Percentiles rank a stretch among this genome's conserved stretches.
phyloP scores from a whole-genome alignment of 2,113 vertebrate species.

The Poeciliopsis prolifica region DNA sequence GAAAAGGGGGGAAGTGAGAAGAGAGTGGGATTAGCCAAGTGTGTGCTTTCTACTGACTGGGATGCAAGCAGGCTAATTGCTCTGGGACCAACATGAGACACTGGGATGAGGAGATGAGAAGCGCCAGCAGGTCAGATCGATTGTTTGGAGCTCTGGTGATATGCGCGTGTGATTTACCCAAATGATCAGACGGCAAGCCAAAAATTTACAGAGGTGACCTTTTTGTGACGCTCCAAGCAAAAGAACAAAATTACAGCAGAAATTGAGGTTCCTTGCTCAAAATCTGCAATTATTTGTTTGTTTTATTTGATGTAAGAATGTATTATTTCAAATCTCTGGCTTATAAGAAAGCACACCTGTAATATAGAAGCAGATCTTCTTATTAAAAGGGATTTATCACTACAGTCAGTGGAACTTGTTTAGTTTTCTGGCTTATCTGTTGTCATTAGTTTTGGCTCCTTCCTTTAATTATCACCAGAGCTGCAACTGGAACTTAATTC shows the following conservation, averaged over 20 bases:
- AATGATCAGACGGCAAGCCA: constrained; percentile 7
- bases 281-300: not conserved
- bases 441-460: not conserved
- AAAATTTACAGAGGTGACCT: not conserved
- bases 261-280: not conserved
- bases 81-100: constrained; percentile 65
- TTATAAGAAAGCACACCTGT: not conserved
- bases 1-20: constrained; percentile 49
- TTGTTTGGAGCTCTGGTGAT: constrained; percentile 49
- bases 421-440: not conserved
- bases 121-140: constrained; percentile 56
- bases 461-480: not conserved
- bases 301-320: not conserved
- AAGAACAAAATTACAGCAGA: not conserved
- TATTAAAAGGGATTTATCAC: not conserved
- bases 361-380: not conserved
- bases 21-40: constrained; percentile 59
- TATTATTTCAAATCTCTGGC: not conserved
- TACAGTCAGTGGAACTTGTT: not conserved
- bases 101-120: constrained; percentile 50
- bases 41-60: constrained; percentile 57
- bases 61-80: constrained; percentile 75
- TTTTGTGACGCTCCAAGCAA: not conserved
- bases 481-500: not conserved
- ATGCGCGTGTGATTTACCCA: constrained; percentile 1